phyloP scores from a whole-genome alignment of 2,797 vertebrate species.

The Anguilla marmorata region DNA sequence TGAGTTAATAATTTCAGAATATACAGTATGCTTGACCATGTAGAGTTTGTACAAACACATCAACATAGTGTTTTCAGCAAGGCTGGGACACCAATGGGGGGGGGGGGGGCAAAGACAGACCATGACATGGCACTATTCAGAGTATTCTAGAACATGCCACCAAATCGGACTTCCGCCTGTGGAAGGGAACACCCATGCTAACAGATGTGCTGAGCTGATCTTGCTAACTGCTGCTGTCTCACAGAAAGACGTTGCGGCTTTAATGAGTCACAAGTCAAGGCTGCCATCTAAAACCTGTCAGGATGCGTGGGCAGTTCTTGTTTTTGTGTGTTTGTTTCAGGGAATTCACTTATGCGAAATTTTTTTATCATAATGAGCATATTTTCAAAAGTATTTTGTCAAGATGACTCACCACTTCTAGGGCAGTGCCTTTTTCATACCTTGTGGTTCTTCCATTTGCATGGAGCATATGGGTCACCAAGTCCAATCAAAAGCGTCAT shows the following conservation, averaged over 20 bases:
- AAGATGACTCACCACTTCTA: background rate
- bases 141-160: background rate
- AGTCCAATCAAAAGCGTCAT: background rate
- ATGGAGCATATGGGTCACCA: background rate
- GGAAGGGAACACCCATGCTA: background rate
- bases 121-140: background rate
- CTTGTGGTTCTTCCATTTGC: background rate
- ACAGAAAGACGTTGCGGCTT: background rate
- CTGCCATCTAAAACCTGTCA: background rate
- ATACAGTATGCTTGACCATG: background rate
- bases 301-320: background rate
- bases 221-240: background rate
- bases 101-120: no score
- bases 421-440: background rate
- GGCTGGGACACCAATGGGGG: background rate
- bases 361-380: background rate
- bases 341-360: background rate
- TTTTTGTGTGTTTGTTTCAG: background rate
- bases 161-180: conserved; percentile 6
- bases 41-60: background rate
- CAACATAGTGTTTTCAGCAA: background rate
- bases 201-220: background rate
- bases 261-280: background rate
- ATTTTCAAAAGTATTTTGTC: background rate
- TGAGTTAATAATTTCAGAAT: background rate